phyloP scores from a whole-genome alignment of 1,140 invertebrate genomes.

The Pteromalus puparum region DNA sequence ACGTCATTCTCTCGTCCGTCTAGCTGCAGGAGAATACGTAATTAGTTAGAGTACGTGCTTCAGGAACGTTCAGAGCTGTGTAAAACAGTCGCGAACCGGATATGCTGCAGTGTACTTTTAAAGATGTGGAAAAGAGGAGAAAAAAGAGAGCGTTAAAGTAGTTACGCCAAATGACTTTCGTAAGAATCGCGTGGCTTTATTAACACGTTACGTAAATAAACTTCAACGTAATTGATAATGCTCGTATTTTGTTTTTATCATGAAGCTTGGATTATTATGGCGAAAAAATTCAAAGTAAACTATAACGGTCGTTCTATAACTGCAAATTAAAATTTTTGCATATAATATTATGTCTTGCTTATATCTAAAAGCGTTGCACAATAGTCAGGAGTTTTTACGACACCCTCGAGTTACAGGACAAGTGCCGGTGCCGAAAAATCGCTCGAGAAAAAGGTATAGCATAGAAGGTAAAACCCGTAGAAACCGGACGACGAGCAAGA shows the following conservation, averaged over 20 bases:
- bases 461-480: neutral
- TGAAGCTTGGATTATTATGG: no score
- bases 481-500: neutral
- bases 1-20: neutral
- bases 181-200: neutral
- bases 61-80: neutral
- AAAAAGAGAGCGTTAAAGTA: neutral
- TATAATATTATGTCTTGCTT: no score
- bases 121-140: neutral
- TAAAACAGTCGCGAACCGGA: neutral
- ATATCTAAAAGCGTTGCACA: no score
- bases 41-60: constrained; percentile 36
- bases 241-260: no score
- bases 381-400: neutral
- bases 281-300: no score
- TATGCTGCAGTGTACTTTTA: neutral
- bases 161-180: neutral
- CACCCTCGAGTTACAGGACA: neutral
- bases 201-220: no score
- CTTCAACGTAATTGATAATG: no score
- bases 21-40: constrained; percentile 17
- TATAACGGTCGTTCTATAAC: no score
- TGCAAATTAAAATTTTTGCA: no score
- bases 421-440: neutral
- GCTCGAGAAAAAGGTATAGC: neutral